These are phyloP conservation scores for Drosophila crucigera DNA, from an alignment of 2,888 invertebrate species.

Conservation along the genomic window DNA sequence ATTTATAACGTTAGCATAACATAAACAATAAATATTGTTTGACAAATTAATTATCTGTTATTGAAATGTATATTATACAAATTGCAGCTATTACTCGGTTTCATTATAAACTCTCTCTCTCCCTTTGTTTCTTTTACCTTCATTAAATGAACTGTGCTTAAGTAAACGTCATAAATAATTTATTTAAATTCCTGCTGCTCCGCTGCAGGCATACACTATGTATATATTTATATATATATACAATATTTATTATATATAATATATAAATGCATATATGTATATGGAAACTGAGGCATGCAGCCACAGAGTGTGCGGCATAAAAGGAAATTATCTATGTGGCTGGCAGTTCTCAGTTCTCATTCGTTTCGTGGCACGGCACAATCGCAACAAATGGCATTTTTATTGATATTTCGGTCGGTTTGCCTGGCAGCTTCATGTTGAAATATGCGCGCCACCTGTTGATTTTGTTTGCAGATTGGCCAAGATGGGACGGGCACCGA, in stretches of 20 bases:
- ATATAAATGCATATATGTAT: background rate
- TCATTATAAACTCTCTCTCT: background rate
- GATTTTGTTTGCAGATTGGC: slow-evolving; percentile 70
- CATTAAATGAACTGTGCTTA: slow-evolving; percentile 1
- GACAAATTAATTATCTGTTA: background rate
- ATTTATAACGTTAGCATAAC: background rate
- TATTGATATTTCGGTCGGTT: slow-evolving; percentile 79
- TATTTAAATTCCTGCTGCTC: slow-evolving; percentile 26
- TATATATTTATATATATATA: background rate
- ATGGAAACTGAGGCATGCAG: slow-evolving; percentile 10
- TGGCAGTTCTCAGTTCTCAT: slow-evolving; percentile 26
- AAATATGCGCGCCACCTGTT: slow-evolving; percentile 79
- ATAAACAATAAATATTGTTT: background rate
- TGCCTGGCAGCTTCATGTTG: slow-evolving; percentile 71
- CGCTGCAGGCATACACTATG: background rate
- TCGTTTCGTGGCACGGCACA: slow-evolving; percentile 65
- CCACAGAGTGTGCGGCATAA: slow-evolving; percentile 15
- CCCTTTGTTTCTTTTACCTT: background rate
- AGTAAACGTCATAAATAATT: slow-evolving; percentile 17
- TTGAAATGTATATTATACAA: background rate
- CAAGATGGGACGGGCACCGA: slow-evolving; percentile 5
- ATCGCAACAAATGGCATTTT: slow-evolving; percentile 81
- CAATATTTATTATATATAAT: background rate
- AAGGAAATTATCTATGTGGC: slow-evolving; percentile 51
- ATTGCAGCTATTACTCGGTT: background rate